A percentile compares a stretch with the other conserved stretches of the same genome.
These are phyloP conservation scores for Catharus fuscescens DNA, from an alignment of 2,113 vertebrate species.

Conservation along the genomic window DNA sequence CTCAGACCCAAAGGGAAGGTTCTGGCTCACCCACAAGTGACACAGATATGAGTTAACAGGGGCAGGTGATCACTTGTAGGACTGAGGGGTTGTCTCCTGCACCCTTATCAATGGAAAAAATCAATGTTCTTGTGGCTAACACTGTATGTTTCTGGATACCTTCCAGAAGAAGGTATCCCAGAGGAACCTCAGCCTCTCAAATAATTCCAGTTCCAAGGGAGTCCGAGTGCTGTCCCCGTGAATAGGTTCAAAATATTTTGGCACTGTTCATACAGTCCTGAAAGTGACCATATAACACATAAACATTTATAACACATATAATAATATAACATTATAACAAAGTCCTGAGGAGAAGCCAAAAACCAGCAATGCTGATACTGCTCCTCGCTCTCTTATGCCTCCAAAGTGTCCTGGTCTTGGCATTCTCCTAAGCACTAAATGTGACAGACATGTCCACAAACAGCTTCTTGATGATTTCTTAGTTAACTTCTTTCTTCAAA, in stretches of 20 bases:
- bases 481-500: not conserved
- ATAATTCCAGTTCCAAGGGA: not conserved
- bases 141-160: not conserved
- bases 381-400: not conserved
- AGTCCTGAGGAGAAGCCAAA: not conserved
- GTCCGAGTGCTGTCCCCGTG: not conserved
- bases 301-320: no score
- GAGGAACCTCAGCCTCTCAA: not conserved
- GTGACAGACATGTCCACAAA: not conserved
- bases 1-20: not conserved
- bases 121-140: not conserved
- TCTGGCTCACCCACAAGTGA: not conserved
- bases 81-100: not conserved
- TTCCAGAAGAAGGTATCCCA: not conserved
- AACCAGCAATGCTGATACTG: not conserved
- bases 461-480: not conserved
- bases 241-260: not conserved
- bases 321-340: not conserved
- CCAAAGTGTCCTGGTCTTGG: not conserved
- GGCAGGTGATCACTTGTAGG: not conserved
- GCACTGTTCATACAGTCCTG: not conserved
- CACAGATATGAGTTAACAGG: not conserved
- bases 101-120: not conserved
- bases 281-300: not conserved
- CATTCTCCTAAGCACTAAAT: not conserved